Evolutionary conservation across 1,140 invertebrate genomes (phyloP), one percentile per base, ranked within the genome.

Genomic region (Drosophila repleta): DNA sequence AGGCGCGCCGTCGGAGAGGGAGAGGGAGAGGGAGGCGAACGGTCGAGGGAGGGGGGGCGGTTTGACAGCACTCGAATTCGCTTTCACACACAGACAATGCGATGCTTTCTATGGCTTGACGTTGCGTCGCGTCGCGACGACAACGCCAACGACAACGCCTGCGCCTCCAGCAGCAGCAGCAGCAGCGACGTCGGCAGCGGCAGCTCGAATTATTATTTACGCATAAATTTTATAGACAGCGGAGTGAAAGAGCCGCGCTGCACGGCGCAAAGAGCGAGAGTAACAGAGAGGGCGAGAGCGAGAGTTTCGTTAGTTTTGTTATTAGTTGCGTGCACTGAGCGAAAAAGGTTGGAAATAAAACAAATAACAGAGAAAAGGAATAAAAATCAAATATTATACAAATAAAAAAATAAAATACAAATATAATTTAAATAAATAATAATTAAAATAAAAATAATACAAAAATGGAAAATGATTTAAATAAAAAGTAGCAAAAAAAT

Each of bases 71-170:
- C 39, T 67, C 63, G 69, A 72, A 66, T 72, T 72, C 63, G 69
- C 69, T 72, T 72, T 72, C 69, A 72, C 69, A 72, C 69, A 66
- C 62, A 56, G 60, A 24, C 49, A 69, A 58, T 43, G 48, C 69
- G 53, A 15, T 72, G 69, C 63, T 67, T 72, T 72, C 69, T 72
- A 72, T 67, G 69, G 69, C 69, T 67, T 61, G 63, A 32, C 69
- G 32, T 35, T 35, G 32, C 32, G 32, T 35, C 39, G 63, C 68
- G n/a, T n/a, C n/a, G n/a, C n/a, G n/a, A n/a, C n/a, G n/a, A n/a
- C n/a, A n/a, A n/a, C n/a, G n/a, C n/a, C n/a, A n/a, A n/a, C n/a
- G n/a, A n/a, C 29, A 18, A 37, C 46, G 46, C 53, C 49, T 46
- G 18, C 37, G 29, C 32, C 56, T 29, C 39, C 56, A 32, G n/a